Conservation (phyloP, 1,140 invertebrate genomes). For the Notospermus geniculatus region DNA sequence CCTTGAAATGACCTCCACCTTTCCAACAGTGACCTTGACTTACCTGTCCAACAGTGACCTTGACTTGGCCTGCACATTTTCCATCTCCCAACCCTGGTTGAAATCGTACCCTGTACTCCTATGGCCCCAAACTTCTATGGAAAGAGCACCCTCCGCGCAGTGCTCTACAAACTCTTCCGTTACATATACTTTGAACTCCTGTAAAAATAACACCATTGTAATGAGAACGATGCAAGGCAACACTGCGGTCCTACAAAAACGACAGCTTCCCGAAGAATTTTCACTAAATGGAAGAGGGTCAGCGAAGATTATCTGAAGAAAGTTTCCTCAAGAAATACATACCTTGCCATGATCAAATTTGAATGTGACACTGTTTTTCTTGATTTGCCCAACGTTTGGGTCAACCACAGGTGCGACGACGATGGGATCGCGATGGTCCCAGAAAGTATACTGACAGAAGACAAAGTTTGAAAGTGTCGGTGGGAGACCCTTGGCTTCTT, state of each 20-base stretch:
- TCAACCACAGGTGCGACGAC: conserved; percentile 76
- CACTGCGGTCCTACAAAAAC: too few species aligned
- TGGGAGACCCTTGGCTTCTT: conserved; percentile 89
- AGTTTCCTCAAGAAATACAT: too few species aligned
- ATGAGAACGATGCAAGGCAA: too few species aligned
- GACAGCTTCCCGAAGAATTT: too few species aligned
- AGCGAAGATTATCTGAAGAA: too few species aligned
- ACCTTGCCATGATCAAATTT: conserved; percentile 59
- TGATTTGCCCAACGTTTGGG: conserved; percentile 63
- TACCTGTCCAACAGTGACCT: conserved; percentile 80
- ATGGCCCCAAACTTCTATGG: conserved; percentile 98
- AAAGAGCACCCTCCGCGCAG: conserved; percentile 88
- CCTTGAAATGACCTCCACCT: too few species aligned
- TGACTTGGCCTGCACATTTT: conserved; percentile 79
- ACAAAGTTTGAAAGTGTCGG: conserved; percentile 92
- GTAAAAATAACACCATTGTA: conserved; percentile 42
- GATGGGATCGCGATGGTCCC: conserved; percentile 72
- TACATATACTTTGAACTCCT: conserved; percentile 84
- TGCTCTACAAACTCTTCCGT: conserved; percentile 98
- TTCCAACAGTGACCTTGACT: too few species aligned
- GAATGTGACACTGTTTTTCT: conserved; percentile 67
- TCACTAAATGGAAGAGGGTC: too few species aligned
- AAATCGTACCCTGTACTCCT: conserved; percentile 42
- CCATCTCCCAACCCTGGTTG: conserved; percentile 74
- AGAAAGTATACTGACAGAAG: conserved; percentile 95